Conservation (phyloP, 2,113 vertebrate species). For the Chitala chitala region DNA sequence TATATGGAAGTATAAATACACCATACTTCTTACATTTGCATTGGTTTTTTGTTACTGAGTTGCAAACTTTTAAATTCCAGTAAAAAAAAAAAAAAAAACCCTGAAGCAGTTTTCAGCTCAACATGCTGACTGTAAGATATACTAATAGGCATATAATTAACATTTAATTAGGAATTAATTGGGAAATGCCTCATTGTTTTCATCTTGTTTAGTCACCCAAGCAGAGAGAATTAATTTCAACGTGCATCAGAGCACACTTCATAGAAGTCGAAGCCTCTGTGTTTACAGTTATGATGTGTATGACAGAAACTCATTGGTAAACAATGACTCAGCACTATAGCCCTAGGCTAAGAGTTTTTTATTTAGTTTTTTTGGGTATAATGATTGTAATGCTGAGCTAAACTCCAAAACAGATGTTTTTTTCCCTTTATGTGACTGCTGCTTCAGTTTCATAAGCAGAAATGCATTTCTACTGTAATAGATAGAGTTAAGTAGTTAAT, state of each 20-base stretch:
- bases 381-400: neutral
- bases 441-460: too few species aligned
- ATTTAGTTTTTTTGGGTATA: too few species aligned
- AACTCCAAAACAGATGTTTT: neutral
- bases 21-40: neutral
- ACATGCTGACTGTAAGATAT: neutral
- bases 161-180: neutral
- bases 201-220: neutral
- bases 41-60: neutral
- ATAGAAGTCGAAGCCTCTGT: neutral
- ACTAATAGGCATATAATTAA: neutral
- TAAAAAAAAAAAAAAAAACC: slow-evolving; percentile 1
- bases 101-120: neutral
- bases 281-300: neutral
- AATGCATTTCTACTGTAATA: too few species aligned
- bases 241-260: neutral
- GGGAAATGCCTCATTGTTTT: neutral
- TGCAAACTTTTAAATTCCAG: neutral
- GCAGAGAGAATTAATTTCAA: neutral
- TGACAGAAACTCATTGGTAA: neutral
- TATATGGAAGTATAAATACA: too few species aligned
- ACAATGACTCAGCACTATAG: neutral
- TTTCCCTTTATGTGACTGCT: neutral
- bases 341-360: neutral
- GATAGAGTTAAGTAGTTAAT: too few species aligned